phyloP scores from a whole-genome alignment of 2,113 vertebrate genomes.

The Python bivittatus region DNA sequence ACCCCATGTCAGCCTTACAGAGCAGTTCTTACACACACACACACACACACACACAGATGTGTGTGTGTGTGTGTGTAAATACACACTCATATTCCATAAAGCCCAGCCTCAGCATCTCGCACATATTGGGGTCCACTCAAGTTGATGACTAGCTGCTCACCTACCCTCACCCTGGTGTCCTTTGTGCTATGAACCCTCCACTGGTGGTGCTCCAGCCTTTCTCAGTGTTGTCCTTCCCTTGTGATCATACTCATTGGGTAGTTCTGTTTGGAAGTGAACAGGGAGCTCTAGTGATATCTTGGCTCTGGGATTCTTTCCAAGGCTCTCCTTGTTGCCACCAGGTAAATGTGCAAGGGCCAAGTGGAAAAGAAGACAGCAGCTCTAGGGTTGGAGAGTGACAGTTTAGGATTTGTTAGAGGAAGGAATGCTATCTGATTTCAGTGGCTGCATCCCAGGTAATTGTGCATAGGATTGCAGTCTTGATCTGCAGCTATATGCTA shows the following conservation, averaged over 20 bases:
- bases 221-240: neutral
- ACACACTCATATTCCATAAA: neutral
- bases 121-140: neutral
- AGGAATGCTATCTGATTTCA: neutral
- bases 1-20: neutral
- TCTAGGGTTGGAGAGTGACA: neutral
- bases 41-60: neutral
- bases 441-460: neutral
- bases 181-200: neutral
- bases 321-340: neutral
- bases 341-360: neutral
- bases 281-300: neutral
- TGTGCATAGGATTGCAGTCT: neutral
- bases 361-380: neutral
- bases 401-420: neutral
- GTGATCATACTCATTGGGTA: neutral
- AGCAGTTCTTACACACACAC: neutral
- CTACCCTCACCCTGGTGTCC: neutral
- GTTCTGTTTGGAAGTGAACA: neutral
- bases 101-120: neutral
- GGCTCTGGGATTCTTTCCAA: neutral
- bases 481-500: neutral
- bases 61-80: no score
- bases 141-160: neutral
- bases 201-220: neutral